These are phyloP conservation scores for Hippolais icterina DNA, from an alignment of 2,113 vertebrate genomes.

Conservation along the genomic window DNA sequence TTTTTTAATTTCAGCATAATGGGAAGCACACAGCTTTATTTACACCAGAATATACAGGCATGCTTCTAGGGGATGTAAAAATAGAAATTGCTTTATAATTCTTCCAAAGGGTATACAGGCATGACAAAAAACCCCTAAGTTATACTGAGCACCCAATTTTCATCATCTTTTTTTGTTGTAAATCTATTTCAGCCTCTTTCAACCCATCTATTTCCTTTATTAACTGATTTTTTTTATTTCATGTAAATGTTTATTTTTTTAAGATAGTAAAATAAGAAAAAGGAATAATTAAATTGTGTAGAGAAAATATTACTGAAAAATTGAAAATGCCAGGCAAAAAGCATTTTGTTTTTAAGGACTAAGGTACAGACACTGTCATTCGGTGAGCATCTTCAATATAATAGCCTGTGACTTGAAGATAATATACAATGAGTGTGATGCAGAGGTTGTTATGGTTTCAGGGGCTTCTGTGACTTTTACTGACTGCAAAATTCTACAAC, in stretches of 20 bases:
- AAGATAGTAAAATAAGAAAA: not conserved
- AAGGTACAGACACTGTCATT: not conserved
- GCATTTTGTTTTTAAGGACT: not conserved
- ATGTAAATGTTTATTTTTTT: not conserved
- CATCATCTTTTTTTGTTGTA: not conserved
- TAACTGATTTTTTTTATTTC: not conserved
- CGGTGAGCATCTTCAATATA: not conserved
- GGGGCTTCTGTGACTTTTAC: not conserved
- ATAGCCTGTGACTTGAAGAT: not conserved
- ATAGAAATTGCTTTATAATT: not conserved
- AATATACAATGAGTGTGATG: not conserved
- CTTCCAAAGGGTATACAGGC: not conserved
- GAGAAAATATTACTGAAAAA: not conserved
- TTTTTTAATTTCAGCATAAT: not conserved
- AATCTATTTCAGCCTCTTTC: not conserved
- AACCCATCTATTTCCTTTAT: not conserved
- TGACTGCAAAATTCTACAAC: not conserved
- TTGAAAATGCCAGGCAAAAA: not conserved
- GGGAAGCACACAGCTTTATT: not conserved
- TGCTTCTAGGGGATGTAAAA: not conserved
- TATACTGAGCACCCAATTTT: not conserved
- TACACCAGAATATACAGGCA: not conserved
- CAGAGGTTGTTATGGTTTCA: constrained; percentile 17
- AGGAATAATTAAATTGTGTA: not conserved
- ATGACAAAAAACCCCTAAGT: not conserved